Evolutionary conservation across 2,797 vertebrate species (phyloP).

Genomic region (Thunnus albacares): DNA sequence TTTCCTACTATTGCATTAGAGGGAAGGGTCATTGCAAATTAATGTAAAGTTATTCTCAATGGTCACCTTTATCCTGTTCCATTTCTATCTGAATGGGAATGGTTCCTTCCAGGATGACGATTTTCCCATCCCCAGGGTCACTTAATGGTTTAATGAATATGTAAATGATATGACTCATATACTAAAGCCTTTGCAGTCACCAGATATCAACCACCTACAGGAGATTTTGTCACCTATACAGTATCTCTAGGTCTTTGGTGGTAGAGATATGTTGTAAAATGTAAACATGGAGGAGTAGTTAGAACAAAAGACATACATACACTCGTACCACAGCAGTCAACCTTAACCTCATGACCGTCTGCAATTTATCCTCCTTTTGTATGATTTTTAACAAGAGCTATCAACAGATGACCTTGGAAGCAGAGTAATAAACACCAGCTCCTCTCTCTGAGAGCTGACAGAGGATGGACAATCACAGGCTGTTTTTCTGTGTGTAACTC

Average conservation of each 20-base stretch:
- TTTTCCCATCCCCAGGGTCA: background rate
- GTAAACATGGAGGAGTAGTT: no score
- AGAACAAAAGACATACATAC: background rate
- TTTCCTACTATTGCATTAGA: background rate
- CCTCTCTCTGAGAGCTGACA: constrained; percentile 11
- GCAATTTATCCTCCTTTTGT: constrained; percentile 8
- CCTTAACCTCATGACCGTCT: background rate
- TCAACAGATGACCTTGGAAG: constrained; percentile 25
- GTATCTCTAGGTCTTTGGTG: no score
- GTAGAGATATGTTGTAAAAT: no score
- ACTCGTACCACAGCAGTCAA: background rate
- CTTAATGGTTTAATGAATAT: background rate
- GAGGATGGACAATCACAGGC: constrained; percentile 27
- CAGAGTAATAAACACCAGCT: constrained; percentile 13
- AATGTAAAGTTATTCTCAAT: background rate
- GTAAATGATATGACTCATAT: background rate
- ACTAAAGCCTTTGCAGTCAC: background rate
- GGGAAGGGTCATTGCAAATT: background rate
- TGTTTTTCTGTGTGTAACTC: constrained; percentile 24
- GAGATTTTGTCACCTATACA: background rate
- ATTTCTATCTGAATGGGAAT: background rate
- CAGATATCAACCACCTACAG: background rate
- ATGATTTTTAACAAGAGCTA: constrained; percentile 15
- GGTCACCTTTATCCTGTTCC: background rate
- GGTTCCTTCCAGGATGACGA: background rate